Evolutionary conservation across 2,888 invertebrate genomes (phyloP).

Genomic region (Megaustenia siamemsis): DNA sequence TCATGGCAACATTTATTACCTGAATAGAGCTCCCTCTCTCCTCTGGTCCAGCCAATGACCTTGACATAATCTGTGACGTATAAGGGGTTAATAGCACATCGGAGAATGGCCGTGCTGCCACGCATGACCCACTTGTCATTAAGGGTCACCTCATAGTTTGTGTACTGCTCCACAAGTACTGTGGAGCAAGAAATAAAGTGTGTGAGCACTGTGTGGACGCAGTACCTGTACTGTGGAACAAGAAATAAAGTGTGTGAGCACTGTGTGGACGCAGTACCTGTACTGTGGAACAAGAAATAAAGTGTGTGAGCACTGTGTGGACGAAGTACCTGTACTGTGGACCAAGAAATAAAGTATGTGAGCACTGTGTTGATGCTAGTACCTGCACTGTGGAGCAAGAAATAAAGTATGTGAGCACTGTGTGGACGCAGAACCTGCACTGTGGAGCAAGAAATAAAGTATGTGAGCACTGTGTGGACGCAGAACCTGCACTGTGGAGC

Average conservation of each 20-base stretch:
- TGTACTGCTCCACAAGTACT: constrained; percentile 74
- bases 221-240: constrained; percentile 70
- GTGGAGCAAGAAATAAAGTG: constrained; percentile 43
- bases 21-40: constrained; percentile 61
- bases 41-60: constrained; percentile 88
- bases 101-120: constrained; percentile 93
- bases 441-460: too few relatives aligned
- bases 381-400: too few relatives aligned
- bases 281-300: constrained; percentile 59
- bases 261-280: constrained; percentile 61
- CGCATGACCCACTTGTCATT: constrained; percentile 94
- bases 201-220: not conserved
- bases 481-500: too few relatives aligned
- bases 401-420: too few relatives aligned
- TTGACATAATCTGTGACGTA: constrained; percentile 93
- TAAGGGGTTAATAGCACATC: constrained; percentile 94
- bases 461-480: too few relatives aligned
- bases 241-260: not conserved
- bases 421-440: too few relatives aligned
- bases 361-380: not conserved
- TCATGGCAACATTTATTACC: constrained; percentile 56
- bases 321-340: constrained; percentile 69
- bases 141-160: constrained; percentile 92
- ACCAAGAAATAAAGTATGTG: not conserved
- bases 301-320: not conserved